These are phyloP conservation scores for Scarus forsteni DNA, from an alignment of 2,797 vertebrate genomes.

Conservation along the genomic window DNA sequence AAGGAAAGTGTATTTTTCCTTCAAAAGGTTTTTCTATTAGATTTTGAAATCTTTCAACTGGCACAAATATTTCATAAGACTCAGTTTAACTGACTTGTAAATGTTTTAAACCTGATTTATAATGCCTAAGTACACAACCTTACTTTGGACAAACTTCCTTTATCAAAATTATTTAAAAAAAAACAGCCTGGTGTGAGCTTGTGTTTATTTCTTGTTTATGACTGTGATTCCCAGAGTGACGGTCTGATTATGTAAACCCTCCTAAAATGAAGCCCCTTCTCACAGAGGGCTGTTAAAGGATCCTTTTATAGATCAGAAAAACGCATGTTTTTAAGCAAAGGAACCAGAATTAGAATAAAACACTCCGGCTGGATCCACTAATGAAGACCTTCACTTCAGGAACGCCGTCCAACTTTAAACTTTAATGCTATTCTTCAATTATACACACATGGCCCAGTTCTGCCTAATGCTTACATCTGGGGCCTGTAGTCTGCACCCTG, in stretches of 20 bases:
- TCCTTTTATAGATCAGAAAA: neutral
- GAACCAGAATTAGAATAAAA: constrained; percentile 3
- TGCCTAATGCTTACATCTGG: constrained; percentile 34
- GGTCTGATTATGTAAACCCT: neutral
- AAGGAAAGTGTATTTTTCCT: no score
- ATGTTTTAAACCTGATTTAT: no score
- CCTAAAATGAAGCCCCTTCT: neutral
- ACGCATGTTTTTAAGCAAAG: neutral
- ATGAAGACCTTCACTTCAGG: constrained; percentile 13
- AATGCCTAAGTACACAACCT: no score
- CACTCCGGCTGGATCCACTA: neutral
- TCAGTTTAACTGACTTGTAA: no score
- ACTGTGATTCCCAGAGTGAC: no score
- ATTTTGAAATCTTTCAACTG: no score
- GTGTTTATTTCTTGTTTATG: no score
- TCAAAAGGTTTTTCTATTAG: no score
- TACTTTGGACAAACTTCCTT: no score
- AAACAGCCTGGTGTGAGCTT: no score
- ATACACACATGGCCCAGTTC: constrained; percentile 62
- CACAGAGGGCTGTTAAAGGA: neutral
- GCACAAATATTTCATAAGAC: no score
- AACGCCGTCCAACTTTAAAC: constrained; percentile 28
- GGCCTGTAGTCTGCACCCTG: neutral
- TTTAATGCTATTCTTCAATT: constrained; percentile 52
- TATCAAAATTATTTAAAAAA: no score